phyloP scores from a whole-genome alignment of 2,888 invertebrate species.

The Morpho helenor region DNA sequence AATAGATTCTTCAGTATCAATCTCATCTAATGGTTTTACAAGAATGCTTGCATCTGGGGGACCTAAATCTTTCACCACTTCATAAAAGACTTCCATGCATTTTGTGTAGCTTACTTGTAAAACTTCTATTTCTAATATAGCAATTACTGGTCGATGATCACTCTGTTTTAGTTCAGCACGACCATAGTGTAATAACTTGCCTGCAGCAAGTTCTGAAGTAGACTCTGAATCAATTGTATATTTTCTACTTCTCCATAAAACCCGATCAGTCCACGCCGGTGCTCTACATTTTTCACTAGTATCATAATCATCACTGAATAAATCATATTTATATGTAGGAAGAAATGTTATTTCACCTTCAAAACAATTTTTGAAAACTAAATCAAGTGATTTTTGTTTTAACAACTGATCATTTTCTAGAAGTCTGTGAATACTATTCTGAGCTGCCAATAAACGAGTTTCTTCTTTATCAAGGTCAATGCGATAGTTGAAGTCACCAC shows the following conservation, averaged over 20 bases:
- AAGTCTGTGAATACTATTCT: slow-evolving; percentile 86
- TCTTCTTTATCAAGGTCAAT: slow-evolving; percentile 97
- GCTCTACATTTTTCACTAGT: slow-evolving; percentile 98
- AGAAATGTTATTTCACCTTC: slow-evolving; percentile 96
- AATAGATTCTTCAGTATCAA: slow-evolving; percentile 75
- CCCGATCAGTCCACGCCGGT: slow-evolving; percentile 99
- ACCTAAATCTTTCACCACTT: slow-evolving; percentile 91
- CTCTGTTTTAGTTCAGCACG: slow-evolving; percentile 97
- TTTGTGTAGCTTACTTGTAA: slow-evolving; percentile 87
- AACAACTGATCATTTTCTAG: slow-evolving; percentile 93
- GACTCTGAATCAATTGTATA: slow-evolving; percentile 84
- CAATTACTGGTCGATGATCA: slow-evolving; percentile 97
- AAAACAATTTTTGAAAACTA: slow-evolving; percentile 94
- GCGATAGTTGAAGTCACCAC: slow-evolving; percentile 99
- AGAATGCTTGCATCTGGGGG: slow-evolving; percentile 97
- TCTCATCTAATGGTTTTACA: slow-evolving; percentile 73
- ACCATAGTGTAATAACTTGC: slow-evolving; percentile 92
- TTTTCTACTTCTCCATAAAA: slow-evolving; percentile 94
- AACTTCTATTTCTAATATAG: slow-evolving; percentile 92
- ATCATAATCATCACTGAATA: slow-evolving; percentile 99
- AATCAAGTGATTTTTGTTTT: slow-evolving; percentile 87
- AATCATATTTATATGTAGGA: slow-evolving; percentile 99
- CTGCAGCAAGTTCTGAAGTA: slow-evolving; percentile 84
- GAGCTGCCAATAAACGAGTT: slow-evolving; percentile 89
- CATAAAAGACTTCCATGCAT: slow-evolving; percentile 89